A percentile compares a stretch with the other conserved stretches of the same genome.
Evolutionary conservation across 1,140 invertebrate species (phyloP).

Genomic region (Calliphora vicina): DNA sequence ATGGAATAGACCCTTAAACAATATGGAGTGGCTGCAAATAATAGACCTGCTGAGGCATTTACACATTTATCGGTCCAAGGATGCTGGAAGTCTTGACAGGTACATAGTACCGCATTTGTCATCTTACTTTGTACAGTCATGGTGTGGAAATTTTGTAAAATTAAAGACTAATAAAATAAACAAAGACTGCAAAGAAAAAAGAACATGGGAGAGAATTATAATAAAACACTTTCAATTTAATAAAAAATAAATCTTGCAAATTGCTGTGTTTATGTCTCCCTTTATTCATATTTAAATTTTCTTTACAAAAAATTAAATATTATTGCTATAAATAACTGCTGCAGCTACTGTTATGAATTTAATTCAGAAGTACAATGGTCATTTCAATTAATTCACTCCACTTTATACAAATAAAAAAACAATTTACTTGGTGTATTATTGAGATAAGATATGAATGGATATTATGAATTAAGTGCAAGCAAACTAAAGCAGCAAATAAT

Average conservation of each 20-base stretch:
- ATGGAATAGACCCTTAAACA: slow-evolving; percentile 78
- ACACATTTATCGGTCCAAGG: slow-evolving; percentile 80
- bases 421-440: no score
- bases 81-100: slow-evolving; percentile 78
- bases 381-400: no score
- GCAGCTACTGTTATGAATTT: no score
- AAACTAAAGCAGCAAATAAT: no score
- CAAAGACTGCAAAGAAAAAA: slow-evolving; percentile 22
- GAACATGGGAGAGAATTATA: background rate
- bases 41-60: slow-evolving; percentile 72
- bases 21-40: slow-evolving; percentile 71
- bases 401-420: no score
- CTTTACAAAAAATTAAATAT: no score
- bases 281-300: no score
- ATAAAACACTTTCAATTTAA: background rate
- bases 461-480: no score
- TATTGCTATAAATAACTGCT: no score
- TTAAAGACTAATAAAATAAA: background rate
- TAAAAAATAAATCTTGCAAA: background rate
- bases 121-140: slow-evolving; percentile 73
- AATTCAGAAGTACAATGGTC: no score
- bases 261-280: background rate
- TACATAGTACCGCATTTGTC: slow-evolving; percentile 53
- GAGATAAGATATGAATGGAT: no score
- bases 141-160: slow-evolving; percentile 63